Base-by-base conservation (phyloP, 2,888 invertebrate genomes). In the Spisula solida region DNA sequence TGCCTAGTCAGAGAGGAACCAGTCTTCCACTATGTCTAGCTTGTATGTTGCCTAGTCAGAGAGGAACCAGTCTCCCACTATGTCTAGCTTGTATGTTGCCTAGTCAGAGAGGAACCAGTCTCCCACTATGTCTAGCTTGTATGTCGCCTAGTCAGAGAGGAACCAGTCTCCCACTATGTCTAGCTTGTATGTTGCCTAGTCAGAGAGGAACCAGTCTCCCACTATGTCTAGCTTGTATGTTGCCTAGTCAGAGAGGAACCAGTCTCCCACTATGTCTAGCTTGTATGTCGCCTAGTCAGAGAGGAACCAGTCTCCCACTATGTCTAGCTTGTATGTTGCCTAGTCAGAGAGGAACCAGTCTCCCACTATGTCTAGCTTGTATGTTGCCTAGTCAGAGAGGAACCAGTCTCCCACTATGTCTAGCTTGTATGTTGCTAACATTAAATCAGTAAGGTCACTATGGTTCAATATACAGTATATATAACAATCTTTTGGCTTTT, bases 401-500 rank as follows among this genome's bases (percentile, higher is more conserved):
- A n/a, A n/a, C n/a, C n/a, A n/a, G n/a, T 31, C 10, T 31, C 70
- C 70, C 31, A 8, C 31, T 14, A 70, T 12, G 12, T 14, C 18
- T 70, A 70, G 56, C 56, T 56, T 56, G 18, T 20, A 56, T 56
- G 20, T 56, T n/a, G n/a, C 56, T 56, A 55, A 55, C n/a, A 6
- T 18, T 10, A 10, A 66, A 25, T 66, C n/a, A 4, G 31, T 75
- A 75, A 75, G 75, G 75, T 31, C 75, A 75, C 75, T 31, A 75
- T 75, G 75, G 75, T 75, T 25, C 12, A 12, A 31, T 31, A 31
- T 75, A 75, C 75, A 75, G 18, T 34, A 20, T 34, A 14, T 34
- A 31, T 75, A 31, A 75, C 25, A 34, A 75, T 34, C 29, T 75
- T 75, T 75, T 75, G 75, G 75, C 75, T 75, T 5, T 75, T 34